Base-by-base conservation (phyloP, 2,797 vertebrate species). In the Enteromius mattozi region DNA sequence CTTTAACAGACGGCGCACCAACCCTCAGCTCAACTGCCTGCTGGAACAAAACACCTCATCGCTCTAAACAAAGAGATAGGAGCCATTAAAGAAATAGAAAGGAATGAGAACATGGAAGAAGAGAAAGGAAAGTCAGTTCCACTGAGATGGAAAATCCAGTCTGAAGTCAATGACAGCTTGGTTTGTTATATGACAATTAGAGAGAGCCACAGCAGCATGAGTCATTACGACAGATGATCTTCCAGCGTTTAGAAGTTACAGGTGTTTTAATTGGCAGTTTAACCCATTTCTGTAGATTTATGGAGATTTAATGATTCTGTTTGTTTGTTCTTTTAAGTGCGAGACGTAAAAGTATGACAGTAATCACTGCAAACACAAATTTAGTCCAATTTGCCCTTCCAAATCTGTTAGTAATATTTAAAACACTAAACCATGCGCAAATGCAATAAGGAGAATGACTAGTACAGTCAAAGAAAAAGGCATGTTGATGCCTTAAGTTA, bases 21-120 rank as follows among this genome's bases (percentile, higher is more conserved):
- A 81, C 72, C 81, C 72, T 71, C 42, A 33, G 17, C 47, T 81
- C 78, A 82, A 82, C 33, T 71, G 42, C 51, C 79, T 27, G 56
- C 30, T 65, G 10, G 27, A 63, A 80, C 65, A 70, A 72, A 87
- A 81, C 78, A 78, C 17, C 35, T 63, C 82, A 66, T 42, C 40
- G 49, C 47, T 56, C 30, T 16, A 47, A 24, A 63, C 30, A 70
- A 69, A 70, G 30, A 47, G 42, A 81, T 76, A 68, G 51, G 30
- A 21, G 40, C 40, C 12, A 51, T 81, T 81, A 63, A 61, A 81
- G 17, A 76, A 12, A 21, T 80, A 79, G 14, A 77, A 70, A 47
- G 16, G 76, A 54, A 66, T 24, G 27, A n/a, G 27, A 51, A 65
- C 33, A 54, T 24, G 68, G 78, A 70, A 33, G 35, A 40, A 65